These are phyloP conservation scores for Drosophila incognita DNA, from an alignment of 2,888 invertebrate species.

Conservation along the genomic window DNA sequence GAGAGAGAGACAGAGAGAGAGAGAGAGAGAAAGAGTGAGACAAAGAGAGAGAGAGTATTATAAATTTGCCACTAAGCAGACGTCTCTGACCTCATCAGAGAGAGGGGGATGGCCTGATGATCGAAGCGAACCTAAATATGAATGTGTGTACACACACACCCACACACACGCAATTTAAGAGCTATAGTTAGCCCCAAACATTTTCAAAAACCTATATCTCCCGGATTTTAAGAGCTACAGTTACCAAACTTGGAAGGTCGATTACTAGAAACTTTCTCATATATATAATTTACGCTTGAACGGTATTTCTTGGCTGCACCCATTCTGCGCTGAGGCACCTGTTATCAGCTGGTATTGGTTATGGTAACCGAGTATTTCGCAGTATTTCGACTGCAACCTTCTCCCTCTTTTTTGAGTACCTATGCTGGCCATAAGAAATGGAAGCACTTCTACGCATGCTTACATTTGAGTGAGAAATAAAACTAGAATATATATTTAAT, in stretches of 20 bases:
- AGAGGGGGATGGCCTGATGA: background rate
- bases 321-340: background rate
- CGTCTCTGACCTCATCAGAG: background rate
- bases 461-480: background rate
- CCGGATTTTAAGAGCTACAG: background rate
- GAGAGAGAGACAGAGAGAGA: background rate
- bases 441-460: background rate
- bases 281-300: no score
- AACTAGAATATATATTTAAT: background rate
- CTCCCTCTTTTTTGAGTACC: no score
- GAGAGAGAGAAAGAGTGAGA: background rate
- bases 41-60: background rate
- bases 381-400: background rate
- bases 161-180: background rate
- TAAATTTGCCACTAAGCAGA: background rate
- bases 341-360: background rate
- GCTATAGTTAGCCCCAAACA: background rate
- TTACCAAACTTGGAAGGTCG: background rate
- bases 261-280: background rate
- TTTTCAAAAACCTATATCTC: background rate
- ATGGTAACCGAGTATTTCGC: background rate
- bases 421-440: no score
- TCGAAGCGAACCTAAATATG: background rate
- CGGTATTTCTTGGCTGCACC: background rate
- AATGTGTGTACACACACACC: background rate